Evolutionary conservation across 1,140 invertebrate species (phyloP).

Genomic region (Tetragonula clypearis): DNA sequence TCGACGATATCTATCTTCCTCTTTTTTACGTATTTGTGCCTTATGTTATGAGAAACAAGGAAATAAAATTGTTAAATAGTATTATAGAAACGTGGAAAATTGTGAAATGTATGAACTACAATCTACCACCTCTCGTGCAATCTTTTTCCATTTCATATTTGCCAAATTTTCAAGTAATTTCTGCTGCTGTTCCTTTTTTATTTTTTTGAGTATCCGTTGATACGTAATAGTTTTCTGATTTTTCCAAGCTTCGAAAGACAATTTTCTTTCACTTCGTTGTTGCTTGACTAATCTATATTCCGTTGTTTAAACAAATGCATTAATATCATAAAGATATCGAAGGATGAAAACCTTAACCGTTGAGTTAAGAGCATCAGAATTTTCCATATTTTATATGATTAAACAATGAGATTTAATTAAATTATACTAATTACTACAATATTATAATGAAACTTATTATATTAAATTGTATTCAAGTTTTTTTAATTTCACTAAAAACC

Average conservation of each 20-base stretch:
- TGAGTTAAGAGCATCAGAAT: too few species aligned
- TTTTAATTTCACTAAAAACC: too few species aligned
- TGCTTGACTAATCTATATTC: constrained; percentile 7
- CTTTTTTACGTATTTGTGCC: constrained; percentile 19
- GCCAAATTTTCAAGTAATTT: constrained; percentile 21
- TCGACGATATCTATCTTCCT: constrained; percentile 7
- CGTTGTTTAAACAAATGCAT: neutral
- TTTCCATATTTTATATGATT: too few species aligned
- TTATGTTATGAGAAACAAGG: neutral
- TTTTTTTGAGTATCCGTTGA: constrained; percentile 26
- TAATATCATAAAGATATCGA: too few species aligned
- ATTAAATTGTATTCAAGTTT: too few species aligned
- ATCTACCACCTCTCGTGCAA: constrained; percentile 1
- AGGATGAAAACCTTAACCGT: too few species aligned
- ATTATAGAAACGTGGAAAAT: neutral
- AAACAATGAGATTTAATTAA: too few species aligned
- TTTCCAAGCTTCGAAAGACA: constrained; percentile 65
- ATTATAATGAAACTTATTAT: too few species aligned
- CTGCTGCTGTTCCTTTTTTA: constrained; percentile 35
- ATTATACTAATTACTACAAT: too few species aligned
- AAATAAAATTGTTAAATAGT: neutral
- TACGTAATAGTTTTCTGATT: constrained; percentile 43
- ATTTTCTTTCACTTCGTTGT: neutral
- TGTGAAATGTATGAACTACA: neutral
- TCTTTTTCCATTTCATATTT: constrained; percentile 43